Evolutionary conservation across 2,888 invertebrate species (phyloP), one percentile per base, ranked within the genome.

Genomic region (Erebia palarica): DNA sequence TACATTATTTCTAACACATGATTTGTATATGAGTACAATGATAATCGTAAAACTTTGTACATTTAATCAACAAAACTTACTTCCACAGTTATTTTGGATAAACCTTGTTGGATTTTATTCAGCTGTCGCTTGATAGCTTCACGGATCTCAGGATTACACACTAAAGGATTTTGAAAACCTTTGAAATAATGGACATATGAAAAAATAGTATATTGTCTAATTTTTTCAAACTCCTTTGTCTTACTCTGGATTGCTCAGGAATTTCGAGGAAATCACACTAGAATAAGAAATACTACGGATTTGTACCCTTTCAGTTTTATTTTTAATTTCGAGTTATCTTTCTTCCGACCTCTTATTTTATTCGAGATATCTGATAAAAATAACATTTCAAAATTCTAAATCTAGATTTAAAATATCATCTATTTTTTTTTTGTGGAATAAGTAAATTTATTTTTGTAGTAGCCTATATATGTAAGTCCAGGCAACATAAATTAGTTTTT

Each of bases 51-150:
- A 10, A 16, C 16, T 55, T 51, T 7, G 16, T 51, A 5, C 7
- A n/a, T 53, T 60, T 61, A 47, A 61, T 13, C 47, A 61, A 61
- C 60, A 1, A 47, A 53, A 60, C 21, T 71, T 71, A 44, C 68
- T 66, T 74, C 36, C 73, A 73, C 74, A 74, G 74, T 65, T 55
- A 9, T 57, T 65, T 36, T 65, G 65, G 65, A 65, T 65, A 18
- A 27, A 18, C 10, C 27, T 14, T 18, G 27, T 51, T 49, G 21
- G 14, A 64, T 8, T 27, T 51, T 14, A 64, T 64, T 51, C 64
- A 27, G 64, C 36, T 27, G 36, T 58, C 58, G 14, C 27, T 57
- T 58, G 27, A 27, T 5, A 7, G 58, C 58, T 0, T 27, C 13
- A 64, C 27, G 51, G 64, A 47, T 21, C 13, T 21, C 47, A 51